phyloP scores from a whole-genome alignment of 2,888 invertebrate species.

The Xanthorhoe spadicearia region DNA sequence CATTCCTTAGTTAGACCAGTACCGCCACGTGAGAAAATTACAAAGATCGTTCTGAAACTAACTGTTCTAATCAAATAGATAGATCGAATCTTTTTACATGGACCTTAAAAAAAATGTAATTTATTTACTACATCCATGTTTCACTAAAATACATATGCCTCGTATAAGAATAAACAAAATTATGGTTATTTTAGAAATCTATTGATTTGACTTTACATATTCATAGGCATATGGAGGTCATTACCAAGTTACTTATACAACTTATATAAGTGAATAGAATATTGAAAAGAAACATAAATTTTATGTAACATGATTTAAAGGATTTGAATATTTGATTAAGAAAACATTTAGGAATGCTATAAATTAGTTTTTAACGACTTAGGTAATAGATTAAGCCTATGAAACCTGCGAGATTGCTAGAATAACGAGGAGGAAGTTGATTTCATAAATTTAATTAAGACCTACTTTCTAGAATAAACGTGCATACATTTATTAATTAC shows the following conservation, averaged over 20 bases:
- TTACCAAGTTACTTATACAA: constrained; percentile 24
- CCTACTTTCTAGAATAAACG: not conserved
- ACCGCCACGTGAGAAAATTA: too few species aligned
- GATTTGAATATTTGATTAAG: constrained; percentile 23
- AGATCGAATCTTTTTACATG: too few species aligned
- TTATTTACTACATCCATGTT: not conserved
- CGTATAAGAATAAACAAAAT: constrained; percentile 12
- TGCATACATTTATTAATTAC: too few species aligned
- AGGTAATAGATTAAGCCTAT: not conserved
- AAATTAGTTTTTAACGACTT: not conserved
- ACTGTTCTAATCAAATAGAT: too few species aligned
- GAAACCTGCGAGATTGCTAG: not conserved
- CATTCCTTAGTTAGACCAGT: too few species aligned
- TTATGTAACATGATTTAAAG: constrained; percentile 25
- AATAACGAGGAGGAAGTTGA: not conserved
- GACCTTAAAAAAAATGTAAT: too few species aligned
- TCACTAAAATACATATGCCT: constrained; percentile 13
- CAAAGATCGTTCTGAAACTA: too few species aligned
- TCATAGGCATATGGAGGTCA: constrained; percentile 25
- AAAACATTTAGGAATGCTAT: constrained; percentile 7
- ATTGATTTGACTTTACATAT: constrained; percentile 14
- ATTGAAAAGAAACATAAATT: constrained; percentile 8
- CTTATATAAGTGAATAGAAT: constrained; percentile 14
- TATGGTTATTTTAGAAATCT: constrained; percentile 28
- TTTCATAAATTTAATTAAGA: not conserved